Evolutionary conservation across 2,113 vertebrate species (phyloP), one percentile per base, ranked within the genome.

Genomic region (Lagenorhynchus albirostris): DNA sequence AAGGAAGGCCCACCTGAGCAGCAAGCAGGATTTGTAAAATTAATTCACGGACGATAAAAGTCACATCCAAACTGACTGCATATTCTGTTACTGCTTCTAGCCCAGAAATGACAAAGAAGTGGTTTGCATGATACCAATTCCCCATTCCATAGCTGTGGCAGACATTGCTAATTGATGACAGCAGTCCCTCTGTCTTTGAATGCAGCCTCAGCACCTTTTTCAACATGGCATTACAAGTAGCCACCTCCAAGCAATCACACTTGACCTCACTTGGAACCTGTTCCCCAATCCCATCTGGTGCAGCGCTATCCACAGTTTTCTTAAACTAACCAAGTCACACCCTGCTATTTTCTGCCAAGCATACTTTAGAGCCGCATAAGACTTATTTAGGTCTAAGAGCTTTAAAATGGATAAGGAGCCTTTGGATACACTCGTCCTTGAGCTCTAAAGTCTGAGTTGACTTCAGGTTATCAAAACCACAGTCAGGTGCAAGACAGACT

Each of bases 21-120:
- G 7, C 23, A 14, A 79, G 74, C 31, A 73, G 55, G 26, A 60
- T 91, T 60, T 89, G 41, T 65, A 82, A 86, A 86, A 91, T 89
- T 91, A 95, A 93, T 88, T 93, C 73, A 67, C 20, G 12, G 68
- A 86, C 71, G 70, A 95, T 65, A 93, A 95, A 94, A 95, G 77
- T 58, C 88, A 84, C 36, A 86, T 82, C 93, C 50, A 93, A 82
- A 88, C 58, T 33, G 68, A 62, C 26, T 86, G 21, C 20, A 91
- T 65, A 91, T 33, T 55, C 44, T 68, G 25, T 86, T 67, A 82
- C 55, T 88, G 25, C 55, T 44, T 90, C 53, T 85, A 87, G 38
- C 36, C 58, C 77, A 83, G 41, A 50, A 33, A 68, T 81, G 58
- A 95, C 67, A 94, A 94, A 94, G 71, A 41, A 91, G 65, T 31